Percentiles rank a stretch among this genome's conserved stretches.
phyloP scores from a whole-genome alignment of 2,113 vertebrate genomes.

The Solenodon paradoxus region DNA sequence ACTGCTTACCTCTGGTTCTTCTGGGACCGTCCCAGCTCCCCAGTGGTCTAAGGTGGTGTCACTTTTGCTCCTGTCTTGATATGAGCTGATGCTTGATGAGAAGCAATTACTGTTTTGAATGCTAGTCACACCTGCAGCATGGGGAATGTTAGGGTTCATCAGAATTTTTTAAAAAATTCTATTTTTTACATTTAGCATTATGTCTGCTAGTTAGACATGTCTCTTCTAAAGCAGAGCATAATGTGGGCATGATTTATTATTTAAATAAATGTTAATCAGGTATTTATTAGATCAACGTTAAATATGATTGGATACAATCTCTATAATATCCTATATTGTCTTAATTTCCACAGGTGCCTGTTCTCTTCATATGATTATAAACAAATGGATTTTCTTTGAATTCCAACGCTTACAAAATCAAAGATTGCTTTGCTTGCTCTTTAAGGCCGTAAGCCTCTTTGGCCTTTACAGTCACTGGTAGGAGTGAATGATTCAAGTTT shows the following conservation, averaged over 20 bases:
- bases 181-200: accelerated
- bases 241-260: not conserved
- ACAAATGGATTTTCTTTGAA: not conserved
- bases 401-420: not conserved
- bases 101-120: not conserved
- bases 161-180: not conserved
- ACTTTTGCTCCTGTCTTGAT: not conserved
- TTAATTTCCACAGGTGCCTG: not conserved
- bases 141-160: not conserved
- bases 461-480: not conserved
- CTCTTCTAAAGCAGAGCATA: not conserved
- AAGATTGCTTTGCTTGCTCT: not conserved
- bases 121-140: no score
- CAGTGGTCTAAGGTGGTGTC: not conserved
- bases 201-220: not conserved
- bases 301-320: not conserved
- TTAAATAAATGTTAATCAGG: not conserved
- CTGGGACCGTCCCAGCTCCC: no score
- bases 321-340: not conserved
- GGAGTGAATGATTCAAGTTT: not conserved
- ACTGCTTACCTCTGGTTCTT: not conserved
- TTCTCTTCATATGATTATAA: not conserved
- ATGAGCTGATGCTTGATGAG: not conserved
- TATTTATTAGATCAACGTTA: not conserved
- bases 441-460: not conserved